Base-by-base conservation (phyloP, 2,113 vertebrate genomes). In the Empidonax traillii region DNA sequence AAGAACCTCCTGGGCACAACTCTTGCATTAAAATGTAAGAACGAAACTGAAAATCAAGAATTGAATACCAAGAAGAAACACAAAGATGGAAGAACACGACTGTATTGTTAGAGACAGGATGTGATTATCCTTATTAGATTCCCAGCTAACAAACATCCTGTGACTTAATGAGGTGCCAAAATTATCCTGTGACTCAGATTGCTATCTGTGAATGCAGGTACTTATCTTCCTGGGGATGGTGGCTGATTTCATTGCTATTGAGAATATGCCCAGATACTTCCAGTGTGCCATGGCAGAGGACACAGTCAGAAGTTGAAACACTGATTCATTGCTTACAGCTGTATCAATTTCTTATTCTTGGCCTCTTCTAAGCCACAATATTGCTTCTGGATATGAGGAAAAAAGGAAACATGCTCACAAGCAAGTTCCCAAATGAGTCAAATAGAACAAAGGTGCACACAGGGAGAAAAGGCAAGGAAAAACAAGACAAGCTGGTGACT, bases 141-240 rank as follows among this genome's bases (percentile, higher is more conserved):
- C 33, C 67, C 44, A 85, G 67, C 67, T 56, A 69, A 58, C 43
- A 76, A 95, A 92, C 87, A 90, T 84, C 82, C 63, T 56, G 25
- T 81, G 84, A 72, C 15, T 62, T 11, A 31, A 37, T 12, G 63
- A 83, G 37, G 41, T 74, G 56, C 52, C 61, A 49, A 43, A 49
- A 39, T 74, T 61, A 83, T 28, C 46, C 51, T 2, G 25, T 72
- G 53, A 44, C 85, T 80, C 62, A 73, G 43, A 55, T 27, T 33
- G 74, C 37, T 7, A 47, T 7, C 56, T 51, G 2, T 25, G 71
- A 59, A 27, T 31, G 55, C 79, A 62, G 72, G 66, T 9, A 28
- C n/a, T 39, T 51, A 27, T 30, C 27, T 66, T 76, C 81, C 30
- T 66, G 24, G 28, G 6, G 20, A 23, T 4, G 16, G 12, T 66